A percentile compares a stretch with the other conserved stretches of the same genome.
Evolutionary conservation across 2,113 vertebrate genomes (phyloP).

Genomic region (Chascanopsetta lugubris): DNA sequence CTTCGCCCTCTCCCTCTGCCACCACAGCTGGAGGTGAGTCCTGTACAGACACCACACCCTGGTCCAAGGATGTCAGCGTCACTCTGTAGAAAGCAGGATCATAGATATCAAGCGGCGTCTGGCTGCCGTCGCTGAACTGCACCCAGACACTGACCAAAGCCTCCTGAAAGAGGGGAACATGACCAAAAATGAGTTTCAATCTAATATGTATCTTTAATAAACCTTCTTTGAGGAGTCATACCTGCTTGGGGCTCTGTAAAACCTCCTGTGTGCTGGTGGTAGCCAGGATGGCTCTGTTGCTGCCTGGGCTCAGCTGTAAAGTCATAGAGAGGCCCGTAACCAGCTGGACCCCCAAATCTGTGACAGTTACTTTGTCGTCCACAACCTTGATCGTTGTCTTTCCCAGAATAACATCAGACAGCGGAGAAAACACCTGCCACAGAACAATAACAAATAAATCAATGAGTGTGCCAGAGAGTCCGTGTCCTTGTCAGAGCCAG

Average conservation of each 20-base stretch:
- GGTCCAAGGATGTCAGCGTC: conserved; percentile 85
- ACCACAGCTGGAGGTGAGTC: conserved; percentile 79
- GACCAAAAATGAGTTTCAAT: conserved; percentile 8
- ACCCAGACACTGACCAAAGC: conserved; percentile 91
- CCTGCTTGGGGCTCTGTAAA: conserved; percentile 87
- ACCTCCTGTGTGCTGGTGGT: conserved; percentile 87
- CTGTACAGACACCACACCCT: conserved; percentile 86
- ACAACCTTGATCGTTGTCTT: conserved; percentile 90
- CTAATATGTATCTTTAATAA: background rate
- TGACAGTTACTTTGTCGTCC: conserved; percentile 93
- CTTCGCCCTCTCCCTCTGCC: conserved; percentile 88
- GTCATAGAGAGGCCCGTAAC: conserved; percentile 89
- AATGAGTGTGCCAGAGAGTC: background rate
- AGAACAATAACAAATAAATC: conserved; percentile 14
- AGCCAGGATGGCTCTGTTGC: conserved; percentile 89
- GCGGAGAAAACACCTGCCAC: conserved; percentile 89
- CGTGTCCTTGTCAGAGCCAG: background rate
- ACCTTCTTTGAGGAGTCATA: conserved; percentile 46
- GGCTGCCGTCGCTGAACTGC: conserved; percentile 92
- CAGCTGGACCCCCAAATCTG: conserved; percentile 90
- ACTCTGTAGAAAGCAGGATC: conserved; percentile 86
- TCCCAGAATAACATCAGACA: conserved; percentile 88
- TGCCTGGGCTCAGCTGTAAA: conserved; percentile 90
- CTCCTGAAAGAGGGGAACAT: conserved; percentile 77
- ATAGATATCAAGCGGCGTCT: conserved; percentile 91